Conservation (phyloP, 1,140 invertebrate genomes). For the Spodoptera litura region DNA sequence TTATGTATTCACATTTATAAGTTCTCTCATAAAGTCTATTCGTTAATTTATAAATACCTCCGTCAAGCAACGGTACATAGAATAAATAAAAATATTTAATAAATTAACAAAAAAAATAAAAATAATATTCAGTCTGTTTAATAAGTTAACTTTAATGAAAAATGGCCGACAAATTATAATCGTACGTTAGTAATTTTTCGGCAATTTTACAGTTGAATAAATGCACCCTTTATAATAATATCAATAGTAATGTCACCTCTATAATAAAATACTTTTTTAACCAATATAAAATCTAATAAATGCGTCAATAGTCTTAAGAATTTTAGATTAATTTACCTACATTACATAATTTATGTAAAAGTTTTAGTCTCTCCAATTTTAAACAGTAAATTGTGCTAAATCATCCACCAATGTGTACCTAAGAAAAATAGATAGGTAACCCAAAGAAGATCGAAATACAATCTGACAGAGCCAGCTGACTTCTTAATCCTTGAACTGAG, state of each 20-base stretch:
- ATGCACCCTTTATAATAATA: constrained; percentile 45
- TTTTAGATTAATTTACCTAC: neutral
- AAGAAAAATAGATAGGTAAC: neutral
- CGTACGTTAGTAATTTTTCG: constrained; percentile 56
- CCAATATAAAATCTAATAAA: constrained; percentile 16
- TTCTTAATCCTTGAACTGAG: neutral
- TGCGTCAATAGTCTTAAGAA: constrained; percentile 8
- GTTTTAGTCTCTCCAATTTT: neutral
- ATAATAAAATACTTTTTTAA: constrained; percentile 14
- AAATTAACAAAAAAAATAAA: constrained; percentile 71
- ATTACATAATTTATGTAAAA: neutral
- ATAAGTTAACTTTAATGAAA: constrained; percentile 63
- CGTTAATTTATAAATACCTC: constrained; percentile 20
- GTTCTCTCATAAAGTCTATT: constrained; percentile 30
- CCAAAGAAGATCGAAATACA: neutral
- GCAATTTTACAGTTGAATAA: constrained; percentile 66
- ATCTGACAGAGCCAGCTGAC: neutral
- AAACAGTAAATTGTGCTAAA: neutral
- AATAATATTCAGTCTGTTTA: constrained; percentile 69
- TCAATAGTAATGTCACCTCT: constrained; percentile 37
- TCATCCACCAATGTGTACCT: neutral
- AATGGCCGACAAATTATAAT: constrained; percentile 67
- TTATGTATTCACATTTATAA: constrained; percentile 36
- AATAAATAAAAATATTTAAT: constrained; percentile 64
- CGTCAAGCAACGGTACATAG: constrained; percentile 16